These are phyloP conservation scores for Decapterus maruadsi DNA, from an alignment of 2,797 vertebrate species.

Conservation along the genomic window DNA sequence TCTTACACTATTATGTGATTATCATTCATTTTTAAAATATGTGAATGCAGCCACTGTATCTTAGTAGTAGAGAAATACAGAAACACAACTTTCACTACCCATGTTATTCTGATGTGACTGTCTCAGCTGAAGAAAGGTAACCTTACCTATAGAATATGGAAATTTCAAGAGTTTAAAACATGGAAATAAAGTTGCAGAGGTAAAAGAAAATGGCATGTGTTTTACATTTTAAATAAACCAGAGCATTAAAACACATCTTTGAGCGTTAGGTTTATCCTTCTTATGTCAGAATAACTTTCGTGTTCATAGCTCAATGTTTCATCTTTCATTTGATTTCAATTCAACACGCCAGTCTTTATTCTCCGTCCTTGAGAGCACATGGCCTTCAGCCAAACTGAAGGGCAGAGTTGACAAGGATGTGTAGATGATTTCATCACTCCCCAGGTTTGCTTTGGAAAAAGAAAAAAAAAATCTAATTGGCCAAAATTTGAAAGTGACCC, in stretches of 20 bases:
- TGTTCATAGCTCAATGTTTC: conserved; percentile 8
- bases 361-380: conserved; percentile 24
- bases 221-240: neutral
- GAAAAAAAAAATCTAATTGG: conserved; percentile 21
- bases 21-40: neutral
- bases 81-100: neutral
- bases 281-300: neutral
- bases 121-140: neutral
- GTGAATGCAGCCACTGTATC: neutral
- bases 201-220: neutral
- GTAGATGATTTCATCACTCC: conserved; percentile 22
- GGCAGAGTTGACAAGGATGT: conserved; percentile 28
- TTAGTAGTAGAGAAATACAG: too few relatives aligned
- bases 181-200: neutral
- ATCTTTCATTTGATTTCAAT: conserved; percentile 8
- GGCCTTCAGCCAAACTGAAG: conserved; percentile 36
- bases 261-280: neutral
- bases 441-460: neutral
- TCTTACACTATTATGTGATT: neutral
- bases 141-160: neutral
- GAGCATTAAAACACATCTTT: neutral
- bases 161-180: neutral
- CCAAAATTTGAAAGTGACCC: conserved; percentile 40
- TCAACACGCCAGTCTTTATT: conserved; percentile 24
- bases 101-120: neutral